Percentiles rank a stretch among this genome's conserved stretches.
phyloP scores from a whole-genome alignment of 2,797 vertebrate genomes.

The Bradypodion ventrale region DNA sequence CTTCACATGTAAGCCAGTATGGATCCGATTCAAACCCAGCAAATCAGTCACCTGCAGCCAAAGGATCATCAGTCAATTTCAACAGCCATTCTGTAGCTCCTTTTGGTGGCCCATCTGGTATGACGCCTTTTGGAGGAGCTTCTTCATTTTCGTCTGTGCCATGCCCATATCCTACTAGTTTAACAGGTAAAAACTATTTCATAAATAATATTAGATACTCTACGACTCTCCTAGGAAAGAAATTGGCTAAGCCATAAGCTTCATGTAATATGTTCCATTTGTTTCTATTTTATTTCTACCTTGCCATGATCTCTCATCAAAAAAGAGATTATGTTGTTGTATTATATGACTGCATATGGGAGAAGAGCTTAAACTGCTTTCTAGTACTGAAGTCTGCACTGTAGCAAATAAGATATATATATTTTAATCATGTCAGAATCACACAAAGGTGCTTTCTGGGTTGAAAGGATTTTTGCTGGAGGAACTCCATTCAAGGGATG shows the following conservation, averaged over 20 bases:
- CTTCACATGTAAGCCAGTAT: slow-evolving; percentile 81
- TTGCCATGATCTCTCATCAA: not conserved
- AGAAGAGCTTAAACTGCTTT: not conserved
- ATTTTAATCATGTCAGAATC: too few relatives aligned
- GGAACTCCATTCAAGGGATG: too few relatives aligned
- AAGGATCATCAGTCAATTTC: slow-evolving; percentile 83
- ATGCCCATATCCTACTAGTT: slow-evolving; percentile 86
- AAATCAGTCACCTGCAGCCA: slow-evolving; percentile 79
- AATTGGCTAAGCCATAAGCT: not conserved
- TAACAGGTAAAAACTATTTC: slow-evolving; percentile 83
- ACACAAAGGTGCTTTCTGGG: too few relatives aligned
- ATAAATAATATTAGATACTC: not conserved
- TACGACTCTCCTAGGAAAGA: not conserved
- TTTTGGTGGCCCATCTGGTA: slow-evolving; percentile 88
- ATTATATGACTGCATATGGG: not conserved
- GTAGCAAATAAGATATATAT: not conserved
- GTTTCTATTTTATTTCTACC: not conserved
- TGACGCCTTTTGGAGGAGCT: slow-evolving; percentile 91
- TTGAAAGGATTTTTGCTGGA: too few relatives aligned
- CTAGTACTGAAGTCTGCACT: not conserved
- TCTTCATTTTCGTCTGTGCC: slow-evolving; percentile 87
- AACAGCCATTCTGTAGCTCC: slow-evolving; percentile 89
- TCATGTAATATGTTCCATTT: not conserved
- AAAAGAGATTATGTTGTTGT: not conserved
- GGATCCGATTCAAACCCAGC: slow-evolving; percentile 87